Base-by-base conservation (phyloP, 2,113 vertebrate species). In the Ictalurus punctatus region DNA sequence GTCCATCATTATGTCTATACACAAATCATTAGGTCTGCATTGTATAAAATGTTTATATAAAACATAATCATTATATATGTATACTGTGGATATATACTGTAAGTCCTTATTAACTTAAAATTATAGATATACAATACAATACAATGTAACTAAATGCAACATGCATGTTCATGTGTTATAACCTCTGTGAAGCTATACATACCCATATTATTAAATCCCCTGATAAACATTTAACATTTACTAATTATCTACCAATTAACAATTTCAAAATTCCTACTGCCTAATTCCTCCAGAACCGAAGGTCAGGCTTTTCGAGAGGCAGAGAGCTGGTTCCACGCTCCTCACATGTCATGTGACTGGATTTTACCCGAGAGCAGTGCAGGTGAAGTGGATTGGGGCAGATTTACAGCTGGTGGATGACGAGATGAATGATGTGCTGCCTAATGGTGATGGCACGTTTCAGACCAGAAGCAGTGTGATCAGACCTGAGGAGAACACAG, bases 381-480 rank as follows among this genome's bases (percentile, higher is more conserved):
- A 84, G 81, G 87, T 88, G 54, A 56, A 76, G 27, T 88, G 87
- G 87, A 76, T 76, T 4, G 69, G 81, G 23, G 37, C 37, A 63
- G 27, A 48, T 54, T 71, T 84, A 52, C 69, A 76, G 87, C 6
- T 7, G 21, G 67, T 63, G 56, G 81, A 84, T 27, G 17, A 76
- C 0, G 87, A 37, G 19, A 52, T 63, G 6, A 52, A 74, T 1
- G 10, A 76, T 6, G 81, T 84, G 34, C 56, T 88, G 17, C 81
- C 87, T 34, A 88, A 88, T 61, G 79, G 63, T 59, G 87, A 88
- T 34, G 87, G 87, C 16, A 88, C 87, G 2, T 88, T 84, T 73
- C 87, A 88, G 81, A 88, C 87, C 67, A 88, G 87, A 21, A 69
- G 78, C 17, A 88, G 87, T 76, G 67, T 88, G 81, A 88, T 88